phyloP scores from a whole-genome alignment of 2,888 invertebrate genomes.

The Eremobia ochroleuca region DNA sequence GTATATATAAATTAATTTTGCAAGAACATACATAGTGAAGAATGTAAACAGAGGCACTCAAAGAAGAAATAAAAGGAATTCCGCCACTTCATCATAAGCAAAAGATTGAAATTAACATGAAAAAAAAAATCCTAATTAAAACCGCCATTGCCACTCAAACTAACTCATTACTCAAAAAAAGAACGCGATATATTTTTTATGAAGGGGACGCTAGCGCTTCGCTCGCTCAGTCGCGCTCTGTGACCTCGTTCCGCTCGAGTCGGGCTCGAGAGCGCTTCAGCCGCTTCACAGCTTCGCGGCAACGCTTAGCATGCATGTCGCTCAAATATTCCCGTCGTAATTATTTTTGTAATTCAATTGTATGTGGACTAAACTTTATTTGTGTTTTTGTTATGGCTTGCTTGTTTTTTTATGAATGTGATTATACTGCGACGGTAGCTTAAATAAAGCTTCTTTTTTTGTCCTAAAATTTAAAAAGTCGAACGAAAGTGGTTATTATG shows the following conservation, averaged over 20 bases:
- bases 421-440: neutral
- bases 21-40: neutral
- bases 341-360: conserved; percentile 66
- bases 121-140: conserved; percentile 56
- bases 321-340: conserved; percentile 60
- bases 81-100: neutral
- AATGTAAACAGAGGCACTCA: neutral
- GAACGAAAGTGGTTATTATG: neutral
- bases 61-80: neutral
- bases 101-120: conserved; percentile 20
- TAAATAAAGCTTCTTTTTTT: neutral
- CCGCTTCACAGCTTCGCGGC: conserved; percentile 62
- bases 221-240: conserved; percentile 63
- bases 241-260: conserved; percentile 71
- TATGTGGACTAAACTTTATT: conserved; percentile 40
- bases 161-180: conserved; percentile 64
- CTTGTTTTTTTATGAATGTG: neutral
- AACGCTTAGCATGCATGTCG: conserved; percentile 68
- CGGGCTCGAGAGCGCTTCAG: conserved; percentile 64
- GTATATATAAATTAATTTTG: neutral
- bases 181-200: conserved; percentile 49
- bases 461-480: neutral
- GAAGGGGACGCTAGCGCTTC: conserved; percentile 52
- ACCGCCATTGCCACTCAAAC: conserved; percentile 58
- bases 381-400: conserved; percentile 1